Conservation (phyloP, 2,113 vertebrate genomes). For the Sorex fumeus region DNA sequence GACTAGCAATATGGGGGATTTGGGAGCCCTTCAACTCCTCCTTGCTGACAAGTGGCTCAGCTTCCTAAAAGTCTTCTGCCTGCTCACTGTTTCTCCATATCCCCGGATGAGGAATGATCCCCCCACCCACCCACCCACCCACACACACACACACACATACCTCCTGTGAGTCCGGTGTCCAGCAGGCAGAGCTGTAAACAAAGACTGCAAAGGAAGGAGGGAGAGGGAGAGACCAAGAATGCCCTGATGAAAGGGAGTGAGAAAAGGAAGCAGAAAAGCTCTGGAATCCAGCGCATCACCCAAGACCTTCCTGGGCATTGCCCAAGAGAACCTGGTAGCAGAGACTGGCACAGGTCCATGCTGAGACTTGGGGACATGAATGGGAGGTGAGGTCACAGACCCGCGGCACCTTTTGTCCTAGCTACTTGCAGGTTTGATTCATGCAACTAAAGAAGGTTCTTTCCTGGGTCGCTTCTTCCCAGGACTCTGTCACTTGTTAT, state of each 20-base stretch:
- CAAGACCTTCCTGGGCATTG: not conserved
- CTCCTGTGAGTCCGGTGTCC: not conserved
- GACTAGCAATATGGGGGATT: not conserved
- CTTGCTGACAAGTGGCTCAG: not conserved
- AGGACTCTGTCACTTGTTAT: not conserved
- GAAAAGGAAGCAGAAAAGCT: not conserved
- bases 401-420: not conserved
- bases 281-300: not conserved
- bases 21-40: not conserved
- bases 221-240: not conserved
- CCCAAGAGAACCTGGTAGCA: not conserved
- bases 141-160: too few species aligned
- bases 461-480: not conserved
- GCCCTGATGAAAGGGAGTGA: not conserved
- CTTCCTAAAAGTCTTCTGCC: not conserved
- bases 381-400: not conserved
- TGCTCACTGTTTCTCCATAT: not conserved
- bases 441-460: not conserved
- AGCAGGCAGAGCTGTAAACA: not conserved
- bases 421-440: not conserved
- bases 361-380: not conserved
- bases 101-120: not conserved
- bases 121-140: too few species aligned
- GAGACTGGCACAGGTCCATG: not conserved
- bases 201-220: not conserved